A percentile compares a stretch with the other conserved stretches of the same genome.
Evolutionary conservation across 2,797 vertebrate genomes (phyloP).

Genomic region (Orientallactaga sibirica): DNA sequence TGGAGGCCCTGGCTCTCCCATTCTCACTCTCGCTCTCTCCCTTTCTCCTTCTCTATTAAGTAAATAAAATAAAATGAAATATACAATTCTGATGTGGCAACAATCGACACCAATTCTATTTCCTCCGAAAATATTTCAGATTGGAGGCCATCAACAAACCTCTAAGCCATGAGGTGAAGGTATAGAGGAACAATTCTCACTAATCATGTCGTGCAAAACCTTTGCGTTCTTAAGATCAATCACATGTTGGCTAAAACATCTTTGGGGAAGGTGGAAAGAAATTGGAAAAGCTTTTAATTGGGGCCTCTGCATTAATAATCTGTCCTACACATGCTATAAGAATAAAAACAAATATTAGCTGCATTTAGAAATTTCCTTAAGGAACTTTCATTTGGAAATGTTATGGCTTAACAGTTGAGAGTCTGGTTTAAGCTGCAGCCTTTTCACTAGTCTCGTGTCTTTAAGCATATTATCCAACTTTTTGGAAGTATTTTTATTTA

Average conservation of each 20-base stretch:
- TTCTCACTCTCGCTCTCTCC: no score
- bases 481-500: no score
- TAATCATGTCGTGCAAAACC: conserved; percentile 32
- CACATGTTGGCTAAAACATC: not conserved
- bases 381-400: not conserved
- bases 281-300: not conserved
- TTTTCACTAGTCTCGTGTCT: not conserved
- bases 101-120: conserved; percentile 41
- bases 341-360: not conserved
- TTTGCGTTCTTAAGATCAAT: conserved; percentile 19
- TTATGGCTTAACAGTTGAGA: conserved; percentile 32
- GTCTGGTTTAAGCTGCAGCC: not conserved
- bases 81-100: not conserved
- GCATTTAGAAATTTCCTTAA: not conserved
- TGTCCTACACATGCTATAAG: not conserved
- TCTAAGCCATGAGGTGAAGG: not conserved
- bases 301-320: not conserved
- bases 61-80: not conserved
- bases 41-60: no score
- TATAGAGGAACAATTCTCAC: not conserved
- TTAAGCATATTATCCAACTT: not conserved
- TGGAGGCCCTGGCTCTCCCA: no score
- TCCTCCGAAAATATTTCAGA: conserved; percentile 27
- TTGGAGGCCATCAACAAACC: not conserved
- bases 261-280: not conserved